These are phyloP conservation scores for Tursiops truncatus DNA, from an alignment of 2,113 vertebrate genomes.

Conservation along the genomic window DNA sequence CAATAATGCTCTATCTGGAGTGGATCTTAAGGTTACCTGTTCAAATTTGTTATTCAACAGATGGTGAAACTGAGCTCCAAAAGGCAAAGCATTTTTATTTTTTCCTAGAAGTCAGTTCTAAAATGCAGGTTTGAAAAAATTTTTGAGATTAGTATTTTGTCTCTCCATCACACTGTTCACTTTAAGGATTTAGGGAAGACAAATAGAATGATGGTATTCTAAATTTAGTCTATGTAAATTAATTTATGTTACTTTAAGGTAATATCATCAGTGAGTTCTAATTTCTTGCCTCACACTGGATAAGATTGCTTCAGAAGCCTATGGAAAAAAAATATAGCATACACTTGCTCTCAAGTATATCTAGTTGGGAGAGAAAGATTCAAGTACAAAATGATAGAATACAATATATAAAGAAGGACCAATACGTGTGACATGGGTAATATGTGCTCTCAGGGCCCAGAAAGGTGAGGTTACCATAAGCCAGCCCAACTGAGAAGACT, in stretches of 20 bases:
- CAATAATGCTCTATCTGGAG: background rate
- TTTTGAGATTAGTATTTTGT: background rate
- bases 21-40: background rate
- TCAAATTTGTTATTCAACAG: background rate
- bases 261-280: background rate
- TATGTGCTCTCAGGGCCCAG: background rate
- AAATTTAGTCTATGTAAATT: background rate
- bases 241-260: background rate
- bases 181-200: background rate
- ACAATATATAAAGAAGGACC: background rate
- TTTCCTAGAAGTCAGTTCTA: background rate
- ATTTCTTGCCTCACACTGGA: background rate
- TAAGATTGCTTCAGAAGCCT: background rate
- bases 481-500: background rate
- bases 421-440: background rate
- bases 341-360: background rate
- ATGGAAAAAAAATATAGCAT: background rate
- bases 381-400: background rate
- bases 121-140: background rate
- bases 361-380: background rate
- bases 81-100: background rate
- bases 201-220: background rate
- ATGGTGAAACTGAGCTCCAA: background rate
- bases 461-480: background rate
- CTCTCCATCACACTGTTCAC: background rate